Evolutionary conservation across 1,140 invertebrate species (phyloP), one percentile per base, ranked within the genome.

Genomic region (Macrocentrus cingulum): DNA sequence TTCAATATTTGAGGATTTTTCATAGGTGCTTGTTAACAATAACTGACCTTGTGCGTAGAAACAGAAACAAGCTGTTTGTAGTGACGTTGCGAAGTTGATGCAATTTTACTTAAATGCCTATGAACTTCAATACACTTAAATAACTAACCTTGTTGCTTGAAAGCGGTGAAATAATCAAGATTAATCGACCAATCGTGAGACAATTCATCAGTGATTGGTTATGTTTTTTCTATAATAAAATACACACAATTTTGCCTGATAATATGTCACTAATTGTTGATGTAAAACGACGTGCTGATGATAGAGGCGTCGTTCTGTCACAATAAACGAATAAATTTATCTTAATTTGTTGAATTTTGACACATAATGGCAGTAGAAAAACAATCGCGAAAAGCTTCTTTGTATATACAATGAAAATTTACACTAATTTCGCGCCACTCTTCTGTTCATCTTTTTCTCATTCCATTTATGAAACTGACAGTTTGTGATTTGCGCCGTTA

Each of bases 51-150:
- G 23, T 51, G 49, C 45, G 56, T 42, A 58, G 56, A 58, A 51
- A 52, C 39, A 42, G 36, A 58, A 58, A 29, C 37, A 11, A 39
- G 36, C 34, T 42, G 37, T 50, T 11, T 37, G 9, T 4, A 58
- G 36, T 58, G 56, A 58, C 56, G 46, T 58, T 44, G 56, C 48
- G 45, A 11, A 58, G 46, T 58, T 58, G 55, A 57, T 57, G 46
- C 32, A 15, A 41, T 23, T 22, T 18, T 41, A 5, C 32, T 45
- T 25, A 36, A 39, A 39, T 20, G 36, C 16, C 20, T 37, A 37
- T 36, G 46, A 20, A 56, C 54, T 48, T 19, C 44, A 53, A 53
- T 57, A 45, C 25, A 29, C n/a, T 56, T 22, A 57, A 50, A 39
- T 25, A 9, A 50, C 55, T 49, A 57, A 57, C 55, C 55, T 57